phyloP scores from a whole-genome alignment of 2,888 invertebrate species.

The Meiosimyza platycephala region DNA sequence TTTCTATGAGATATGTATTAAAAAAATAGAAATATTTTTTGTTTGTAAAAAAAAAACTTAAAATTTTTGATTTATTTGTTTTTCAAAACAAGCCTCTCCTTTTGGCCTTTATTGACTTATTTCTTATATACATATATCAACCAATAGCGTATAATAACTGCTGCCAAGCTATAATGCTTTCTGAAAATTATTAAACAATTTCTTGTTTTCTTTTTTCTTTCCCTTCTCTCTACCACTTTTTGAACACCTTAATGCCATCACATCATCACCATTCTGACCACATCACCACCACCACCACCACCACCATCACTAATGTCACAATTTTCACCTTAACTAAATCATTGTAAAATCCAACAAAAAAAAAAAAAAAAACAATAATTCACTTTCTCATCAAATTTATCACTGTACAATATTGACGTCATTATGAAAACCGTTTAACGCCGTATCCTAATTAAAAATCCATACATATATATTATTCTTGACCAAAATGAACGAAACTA shows the following conservation, averaged over 20 bases:
- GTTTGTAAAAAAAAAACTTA: too few species aligned
- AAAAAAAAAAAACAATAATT: constrained; percentile 7
- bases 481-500: constrained; percentile 20
- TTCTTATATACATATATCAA: too few species aligned
- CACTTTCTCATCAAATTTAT: not conserved
- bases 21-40: too few species aligned
- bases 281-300: constrained; percentile 21
- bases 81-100: too few species aligned
- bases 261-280: constrained; percentile 20
- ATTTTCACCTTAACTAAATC: not conserved
- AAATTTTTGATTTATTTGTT: too few species aligned
- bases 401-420: constrained; percentile 21
- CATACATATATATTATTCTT: not conserved
- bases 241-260: constrained; percentile 27
- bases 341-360: constrained; percentile 22
- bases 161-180: constrained; percentile 26
- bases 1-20: too few species aligned
- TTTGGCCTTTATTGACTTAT: too few species aligned
- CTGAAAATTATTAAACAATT: constrained; percentile 46
- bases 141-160: too few species aligned
- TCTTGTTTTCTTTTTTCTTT: constrained; percentile 62
- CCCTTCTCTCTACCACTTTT: constrained; percentile 44
- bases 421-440: not conserved
- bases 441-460: constrained; percentile 10
- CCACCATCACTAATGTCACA: constrained; percentile 12